phyloP scores from a whole-genome alignment of 2,797 vertebrate genomes.

The Danio kyathit region DNA sequence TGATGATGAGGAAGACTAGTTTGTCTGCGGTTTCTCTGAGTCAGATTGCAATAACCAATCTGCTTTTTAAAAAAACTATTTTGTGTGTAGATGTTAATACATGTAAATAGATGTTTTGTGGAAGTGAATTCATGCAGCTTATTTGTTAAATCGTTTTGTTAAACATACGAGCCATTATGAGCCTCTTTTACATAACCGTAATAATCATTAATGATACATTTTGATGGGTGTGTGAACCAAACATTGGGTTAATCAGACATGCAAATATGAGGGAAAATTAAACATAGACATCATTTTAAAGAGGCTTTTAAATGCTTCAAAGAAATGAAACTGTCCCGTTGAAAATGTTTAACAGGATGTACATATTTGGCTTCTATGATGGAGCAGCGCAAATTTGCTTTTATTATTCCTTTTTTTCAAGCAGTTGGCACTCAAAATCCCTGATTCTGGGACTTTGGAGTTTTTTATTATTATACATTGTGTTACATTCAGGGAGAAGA shows the following conservation, averaged over 20 bases:
- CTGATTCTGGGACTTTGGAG: conserved; percentile 35
- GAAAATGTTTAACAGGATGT: conserved; percentile 36
- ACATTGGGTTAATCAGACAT: background rate
- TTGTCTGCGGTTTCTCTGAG: background rate
- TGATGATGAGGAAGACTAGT: conserved; percentile 69
- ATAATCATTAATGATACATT: background rate
- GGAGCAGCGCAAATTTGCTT: conserved; percentile 46
- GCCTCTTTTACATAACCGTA: conserved; percentile 8
- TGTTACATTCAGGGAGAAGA: background rate
- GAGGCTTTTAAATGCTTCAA: conserved; percentile 12
- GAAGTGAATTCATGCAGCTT: conserved; percentile 23
- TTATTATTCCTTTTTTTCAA: background rate
- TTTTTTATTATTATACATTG: conserved; percentile 28
- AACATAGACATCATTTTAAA: background rate
- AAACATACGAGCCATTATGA: conserved; percentile 16
- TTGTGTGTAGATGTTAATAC: conserved; percentile 9
- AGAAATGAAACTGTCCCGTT: conserved; percentile 37
- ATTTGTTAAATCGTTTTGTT: conserved; percentile 27
- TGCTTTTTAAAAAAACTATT: conserved; percentile 7
- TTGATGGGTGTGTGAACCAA: too few species aligned
- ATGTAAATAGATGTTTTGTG: conserved; percentile 35
- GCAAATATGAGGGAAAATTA: background rate
- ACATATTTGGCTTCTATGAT: conserved; percentile 57
- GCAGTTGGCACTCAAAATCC: conserved; percentile 11
- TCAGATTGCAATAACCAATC: background rate